A percentile compares a stretch with the other conserved stretches of the same genome.
These are phyloP conservation scores for Melieria omissa DNA, from an alignment of 2,888 invertebrate genomes.

Conservation along the genomic window DNA sequence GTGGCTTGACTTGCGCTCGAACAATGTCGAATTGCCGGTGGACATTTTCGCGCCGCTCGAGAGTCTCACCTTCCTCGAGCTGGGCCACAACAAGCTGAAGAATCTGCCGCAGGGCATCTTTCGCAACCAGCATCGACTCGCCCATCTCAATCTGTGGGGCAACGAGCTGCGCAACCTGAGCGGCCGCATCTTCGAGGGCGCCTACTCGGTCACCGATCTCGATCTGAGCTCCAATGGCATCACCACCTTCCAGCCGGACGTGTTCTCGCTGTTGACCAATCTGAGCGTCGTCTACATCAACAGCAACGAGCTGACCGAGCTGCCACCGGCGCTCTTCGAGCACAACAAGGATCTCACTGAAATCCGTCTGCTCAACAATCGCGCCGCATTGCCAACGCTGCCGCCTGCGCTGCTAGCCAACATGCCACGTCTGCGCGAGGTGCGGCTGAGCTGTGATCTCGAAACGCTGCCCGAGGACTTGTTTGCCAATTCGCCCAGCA, in stretches of 20 bases:
- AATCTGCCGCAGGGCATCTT: conserved; percentile 73
- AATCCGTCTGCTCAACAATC: conserved; percentile 72
- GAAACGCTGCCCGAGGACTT: conserved; percentile 72
- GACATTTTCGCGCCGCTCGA: conserved; percentile 71
- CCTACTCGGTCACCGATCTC: conserved; percentile 73
- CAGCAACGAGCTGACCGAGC: conserved; percentile 74
- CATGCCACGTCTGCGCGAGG: conserved; percentile 70
- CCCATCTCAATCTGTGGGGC: conserved; percentile 75
- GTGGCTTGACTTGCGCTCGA: conserved; percentile 74
- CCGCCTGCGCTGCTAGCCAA: conserved; percentile 73
- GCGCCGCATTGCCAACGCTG: conserved; percentile 70
- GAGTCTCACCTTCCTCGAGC: conserved; percentile 72
- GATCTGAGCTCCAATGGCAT: conserved; percentile 78
- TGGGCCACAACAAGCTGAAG: conserved; percentile 75
- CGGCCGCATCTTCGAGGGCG: conserved; percentile 73
- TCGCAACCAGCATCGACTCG: conserved; percentile 71
- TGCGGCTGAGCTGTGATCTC: conserved; percentile 72
- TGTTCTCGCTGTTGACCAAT: conserved; percentile 73
- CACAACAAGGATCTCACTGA: conserved; percentile 70
- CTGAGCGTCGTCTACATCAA: conserved; percentile 75
- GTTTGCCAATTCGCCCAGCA: conserved; percentile 71
- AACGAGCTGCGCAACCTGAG: conserved; percentile 75
- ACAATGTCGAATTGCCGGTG: conserved; percentile 71
- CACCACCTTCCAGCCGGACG: conserved; percentile 71
- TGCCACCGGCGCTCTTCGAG: conserved; percentile 73